Conservation (phyloP, 2,888 invertebrate genomes). For the Polyommatus iphigenia region DNA sequence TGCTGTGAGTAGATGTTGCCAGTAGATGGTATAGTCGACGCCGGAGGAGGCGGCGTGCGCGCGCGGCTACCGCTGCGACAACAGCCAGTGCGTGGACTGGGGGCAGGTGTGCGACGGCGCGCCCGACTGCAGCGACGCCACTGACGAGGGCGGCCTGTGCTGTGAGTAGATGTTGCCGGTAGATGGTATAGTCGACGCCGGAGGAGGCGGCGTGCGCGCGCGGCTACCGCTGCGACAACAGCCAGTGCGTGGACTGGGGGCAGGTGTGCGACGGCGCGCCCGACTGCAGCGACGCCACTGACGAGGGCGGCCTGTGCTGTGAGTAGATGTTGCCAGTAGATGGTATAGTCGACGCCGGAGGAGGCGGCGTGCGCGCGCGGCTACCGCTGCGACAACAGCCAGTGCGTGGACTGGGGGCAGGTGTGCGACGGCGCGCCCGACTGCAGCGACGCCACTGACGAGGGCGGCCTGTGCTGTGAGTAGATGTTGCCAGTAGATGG, state of each 20-base stretch:
- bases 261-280: no score
- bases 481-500: conserved; percentile 29
- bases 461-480: conserved; percentile 82
- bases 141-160: conserved; percentile 86
- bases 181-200: not conserved
- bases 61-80: conserved; percentile 55
- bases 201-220: no score
- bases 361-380: conserved; percentile 49
- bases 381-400: conserved; percentile 66
- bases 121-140: conserved; percentile 83
- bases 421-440: conserved; percentile 83
- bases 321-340: no score
- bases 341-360: no score
- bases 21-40: no score
- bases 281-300: no score
- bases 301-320: no score
- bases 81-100: conserved; percentile 83
- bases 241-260: no score
- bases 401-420: conserved; percentile 82
- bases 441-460: conserved; percentile 86
- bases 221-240: no score
- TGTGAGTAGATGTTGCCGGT: conserved; percentile 53
- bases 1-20: no score
- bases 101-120: conserved; percentile 82
- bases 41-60: conserved; percentile 43